Base-by-base conservation (phyloP, 2,888 invertebrate species). In the Cinara cedri region DNA sequence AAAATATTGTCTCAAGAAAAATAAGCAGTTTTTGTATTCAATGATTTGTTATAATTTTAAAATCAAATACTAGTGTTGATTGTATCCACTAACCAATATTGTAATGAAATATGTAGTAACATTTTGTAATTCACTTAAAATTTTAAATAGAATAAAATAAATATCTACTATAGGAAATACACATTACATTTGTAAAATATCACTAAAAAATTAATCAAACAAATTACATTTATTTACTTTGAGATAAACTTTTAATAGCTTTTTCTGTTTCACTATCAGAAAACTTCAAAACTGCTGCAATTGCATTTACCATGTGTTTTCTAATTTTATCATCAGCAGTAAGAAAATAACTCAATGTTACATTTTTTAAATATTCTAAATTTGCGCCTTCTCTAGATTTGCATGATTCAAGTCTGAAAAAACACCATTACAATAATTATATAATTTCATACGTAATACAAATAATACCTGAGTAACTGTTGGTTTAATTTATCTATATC, bases 281-380 rank as follows among this genome's bases (percentile, higher is more conserved):
- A 85, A 96, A 94, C 85, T 93, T 92, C 6, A 96, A 87, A 0
- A 95, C 93, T 1, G 94, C 92, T 0, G 93, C 91, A 80, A 96
- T 95, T 0, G 96, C 96, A 86, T 95, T 96, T 21, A 96, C 86
- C 93, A 96, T 96, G 84, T 94, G 94, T 49, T 89, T 89, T 81
- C 91, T 89, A 0, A 91, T 92, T 2, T 89, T 89, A 49, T 88
- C 86, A 85, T 93, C 93, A 0, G 88, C 88, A 1, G 92, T 91
- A 81, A 91, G 88, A 49, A 96, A 87, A 85, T 91, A 96, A 82
- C 93, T 92, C 74, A 94, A 89, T 72, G 95, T 91, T 6, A 96
- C 95, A 86, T 96, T 96, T 86, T 96, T 95, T 80, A 96, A 86
- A 85, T 96, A 96, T 85, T 96, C 96, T 55, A 96, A 86, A 86